Evolutionary conservation across 2,888 invertebrate species (phyloP), one percentile per base, ranked within the genome.

Genomic region (Clunio marinus): DNA sequence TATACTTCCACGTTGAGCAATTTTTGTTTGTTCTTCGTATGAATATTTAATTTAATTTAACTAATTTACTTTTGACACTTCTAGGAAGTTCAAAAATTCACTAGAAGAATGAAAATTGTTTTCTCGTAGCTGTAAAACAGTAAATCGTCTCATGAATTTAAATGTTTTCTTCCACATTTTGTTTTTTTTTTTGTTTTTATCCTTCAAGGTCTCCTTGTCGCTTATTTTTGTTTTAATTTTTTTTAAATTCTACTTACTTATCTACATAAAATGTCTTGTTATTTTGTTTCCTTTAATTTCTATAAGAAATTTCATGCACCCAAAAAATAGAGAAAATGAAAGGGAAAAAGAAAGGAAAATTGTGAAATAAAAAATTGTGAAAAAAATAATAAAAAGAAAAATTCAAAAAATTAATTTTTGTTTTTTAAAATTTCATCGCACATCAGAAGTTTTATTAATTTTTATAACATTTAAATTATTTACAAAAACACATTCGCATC

Each of bases 121-220:
- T 41, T 41, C 41, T 41, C 15, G 17, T 45, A 51, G 10, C 51
- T 51, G 51, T 51, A 5, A n/a, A 51, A 51, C 51, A 51, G 51
- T 51, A 51, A 7, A 3, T n/a, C n/a, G n/a, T 32, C 3, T 41
- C 10, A n/a, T 51, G 51, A 51, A 51, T 51, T 51, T 51, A 51
- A 22, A 22, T 51, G 8, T 41, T 41, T 41, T 10, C 41, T n/a
- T 41, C n/a, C n/a, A n/a, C n/a, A n/a, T n/a, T n/a, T 41, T 15
- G 41, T 41, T 41, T 41, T 10, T 41, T 41, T 32, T 41, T 15
- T 41, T 15, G 41, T 41, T 15, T 10, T 41, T 41, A n/a, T n/a
- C n/a, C n/a, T n/a, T n/a, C n/a, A n/a, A n/a, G n/a, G n/a, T n/a
- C n/a, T n/a, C n/a, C n/a, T n/a, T n/a, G n/a, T n/a, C n/a, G 32